Evolutionary conservation across 2,797 vertebrate species (phyloP), one percentile per base, ranked within the genome.

Genomic region (Hypotaenidia philippensis): DNA sequence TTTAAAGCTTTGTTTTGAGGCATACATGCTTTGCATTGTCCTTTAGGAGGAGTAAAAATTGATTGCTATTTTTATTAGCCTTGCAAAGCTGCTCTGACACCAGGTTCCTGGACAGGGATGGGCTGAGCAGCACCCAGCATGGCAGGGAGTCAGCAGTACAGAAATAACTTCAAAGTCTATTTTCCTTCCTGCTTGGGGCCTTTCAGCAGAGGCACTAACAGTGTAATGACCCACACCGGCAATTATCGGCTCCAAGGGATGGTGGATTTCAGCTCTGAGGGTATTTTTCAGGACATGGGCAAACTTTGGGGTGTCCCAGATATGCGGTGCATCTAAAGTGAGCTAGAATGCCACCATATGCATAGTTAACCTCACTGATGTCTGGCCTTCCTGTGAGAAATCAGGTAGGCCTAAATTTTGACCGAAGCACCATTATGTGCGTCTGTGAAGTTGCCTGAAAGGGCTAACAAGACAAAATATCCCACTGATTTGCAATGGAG

Each of bases 1-100:
- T 95, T 96, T 65, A 92, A 92, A 93, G 61, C 76, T 76, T 3
- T 5, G 31, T 20, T 95, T 94, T 81, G 66, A 89, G 75, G 32
- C 44, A 40, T 77, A 66, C 59, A 10, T 69, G 49, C 41, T 95
- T 74, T 63, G 38, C 55, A 66, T 88, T 92, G 80, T 95, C 83
- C 84, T 91, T 95, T 78, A 89, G 55, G 66, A 91, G 61, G 55
- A 57, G 32, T 87, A 83, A 94, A 94, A 94, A 92, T 70, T 63
- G 69, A 94, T 87, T 88, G 69, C 82, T 70, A 36, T 47, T 82
- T 95, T 91, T 91, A 94, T 74, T 92, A 78, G 75, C 75, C 83
- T 93, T 92, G 71, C 60, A 86, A 92, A 77, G 34, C n/a, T 84
- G n/a, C 22, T 41, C 74, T 63, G 74, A 78, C 32, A 77, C 61